These are phyloP conservation scores for Heterocephalus glaber DNA, from an alignment of 2,113 vertebrate species.

Conservation along the genomic window DNA sequence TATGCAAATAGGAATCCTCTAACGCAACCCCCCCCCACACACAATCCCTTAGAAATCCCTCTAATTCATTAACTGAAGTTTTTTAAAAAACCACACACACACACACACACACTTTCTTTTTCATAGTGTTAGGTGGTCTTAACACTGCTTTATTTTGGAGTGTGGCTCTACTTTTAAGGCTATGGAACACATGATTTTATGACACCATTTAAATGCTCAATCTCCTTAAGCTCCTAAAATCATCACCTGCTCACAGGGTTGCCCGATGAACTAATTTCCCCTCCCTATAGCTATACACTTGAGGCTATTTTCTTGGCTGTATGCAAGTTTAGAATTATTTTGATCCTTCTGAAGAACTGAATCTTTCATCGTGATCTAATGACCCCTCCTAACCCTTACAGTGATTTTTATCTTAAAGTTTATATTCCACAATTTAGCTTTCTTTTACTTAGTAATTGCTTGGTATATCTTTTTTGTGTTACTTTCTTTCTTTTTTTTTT, in stretches of 20 bases:
- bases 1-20: slow-evolving; percentile 70
- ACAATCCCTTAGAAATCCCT: slow-evolving; percentile 59
- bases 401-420: slow-evolving; percentile 33
- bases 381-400: slow-evolving; percentile 14
- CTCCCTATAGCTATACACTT: slow-evolving; percentile 42
- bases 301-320: slow-evolving; percentile 58
- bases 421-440: neutral
- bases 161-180: slow-evolving; percentile 45
- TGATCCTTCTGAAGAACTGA: slow-evolving; percentile 42
- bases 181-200: slow-evolving; percentile 38
- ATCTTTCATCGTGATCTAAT: slow-evolving; percentile 28
- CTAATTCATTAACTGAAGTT: slow-evolving; percentile 77
- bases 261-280: neutral
- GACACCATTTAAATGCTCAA: slow-evolving; percentile 50
- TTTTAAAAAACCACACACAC: neutral
- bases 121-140: slow-evolving; percentile 53
- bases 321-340: slow-evolving; percentile 53
- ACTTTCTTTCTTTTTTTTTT: neutral
- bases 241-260: slow-evolving; percentile 33
- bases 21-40: neutral
- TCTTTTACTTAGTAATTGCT: slow-evolving; percentile 55
- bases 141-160: slow-evolving; percentile 37
- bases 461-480: neutral
- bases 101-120: slow-evolving; percentile 27
- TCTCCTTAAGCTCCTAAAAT: slow-evolving; percentile 70